A percentile compares a stretch with the other conserved stretches of the same genome.
These are phyloP conservation scores for Leptothorax acervorum DNA, from an alignment of 2,888 invertebrate genomes.

Conservation along the genomic window DNA sequence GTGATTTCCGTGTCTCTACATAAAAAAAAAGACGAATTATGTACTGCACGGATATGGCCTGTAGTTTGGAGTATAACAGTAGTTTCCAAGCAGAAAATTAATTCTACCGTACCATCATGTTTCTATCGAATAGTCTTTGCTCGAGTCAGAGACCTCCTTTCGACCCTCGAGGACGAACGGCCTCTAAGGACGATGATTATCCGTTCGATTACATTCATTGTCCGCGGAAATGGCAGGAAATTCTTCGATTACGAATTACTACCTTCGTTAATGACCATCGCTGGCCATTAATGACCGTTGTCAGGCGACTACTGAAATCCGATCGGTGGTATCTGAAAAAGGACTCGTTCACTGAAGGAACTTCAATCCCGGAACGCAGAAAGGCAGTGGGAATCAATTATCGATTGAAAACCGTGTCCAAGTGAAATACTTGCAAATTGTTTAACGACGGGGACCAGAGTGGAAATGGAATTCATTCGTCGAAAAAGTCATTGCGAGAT, in stretches of 20 bases:
- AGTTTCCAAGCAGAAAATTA: not conserved
- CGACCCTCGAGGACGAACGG: constrained; percentile 22
- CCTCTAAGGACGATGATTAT: constrained; percentile 51
- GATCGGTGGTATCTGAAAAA: not conserved
- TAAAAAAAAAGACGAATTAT: constrained; percentile 13
- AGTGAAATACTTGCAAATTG: not conserved
- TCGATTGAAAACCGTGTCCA: not conserved
- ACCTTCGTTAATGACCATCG: constrained; percentile 62
- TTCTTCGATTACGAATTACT: constrained; percentile 57
- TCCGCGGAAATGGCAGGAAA: constrained; percentile 54
- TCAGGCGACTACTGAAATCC: constrained; percentile 25
- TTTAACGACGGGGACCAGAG: not conserved
- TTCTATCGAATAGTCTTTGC: not conserved
- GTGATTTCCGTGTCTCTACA: not conserved
- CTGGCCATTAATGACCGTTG: constrained; percentile 51
- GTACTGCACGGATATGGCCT: not conserved
- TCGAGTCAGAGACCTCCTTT: constrained; percentile 19
- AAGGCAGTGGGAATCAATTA: not conserved
- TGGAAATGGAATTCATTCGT: not conserved
- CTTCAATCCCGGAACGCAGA: not conserved
- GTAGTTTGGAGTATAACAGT: not conserved
- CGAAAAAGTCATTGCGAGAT: not conserved
- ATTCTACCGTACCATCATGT: constrained; percentile 12
- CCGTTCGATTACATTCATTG: constrained; percentile 61
- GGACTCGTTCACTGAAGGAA: not conserved